phyloP scores from a whole-genome alignment of 2,888 invertebrate genomes.

The Dyspetes luteomarginatus region DNA sequence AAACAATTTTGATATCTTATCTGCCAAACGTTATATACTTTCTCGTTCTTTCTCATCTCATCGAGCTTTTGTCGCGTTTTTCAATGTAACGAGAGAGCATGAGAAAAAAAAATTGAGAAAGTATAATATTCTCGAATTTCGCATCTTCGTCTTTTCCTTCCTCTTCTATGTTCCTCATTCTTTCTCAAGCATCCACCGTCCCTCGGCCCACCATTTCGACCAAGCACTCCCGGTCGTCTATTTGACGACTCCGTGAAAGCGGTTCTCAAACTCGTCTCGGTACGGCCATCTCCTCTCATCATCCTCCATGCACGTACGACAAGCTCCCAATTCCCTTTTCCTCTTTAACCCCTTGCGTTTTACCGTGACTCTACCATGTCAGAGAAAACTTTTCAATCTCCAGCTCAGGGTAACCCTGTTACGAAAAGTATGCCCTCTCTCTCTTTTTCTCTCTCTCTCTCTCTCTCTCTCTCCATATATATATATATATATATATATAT shows the following conservation, averaged over 20 bases:
- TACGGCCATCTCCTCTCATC: constrained; percentile 25
- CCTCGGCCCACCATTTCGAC: constrained; percentile 38
- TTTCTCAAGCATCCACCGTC: constrained; percentile 5
- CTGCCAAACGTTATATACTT: constrained; percentile 55
- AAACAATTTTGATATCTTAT: constrained; percentile 77
- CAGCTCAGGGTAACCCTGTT: constrained; percentile 65
- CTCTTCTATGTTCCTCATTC: constrained; percentile 12
- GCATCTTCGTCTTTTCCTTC: constrained; percentile 15
- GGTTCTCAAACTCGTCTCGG: constrained; percentile 55
- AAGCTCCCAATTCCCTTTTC: constrained; percentile 7
- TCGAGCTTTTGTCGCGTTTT: constrained; percentile 16
- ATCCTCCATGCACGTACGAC: constrained; percentile 53
- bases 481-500: no score
- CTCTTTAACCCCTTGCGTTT: constrained; percentile 3
- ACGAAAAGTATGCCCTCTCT: constrained; percentile 54
- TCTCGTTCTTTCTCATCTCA: constrained; percentile 35
- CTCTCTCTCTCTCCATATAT: no score
- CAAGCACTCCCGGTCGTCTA: constrained; percentile 61
- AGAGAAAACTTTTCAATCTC: constrained; percentile 73
- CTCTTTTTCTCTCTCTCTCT: no score
- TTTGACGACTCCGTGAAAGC: constrained; percentile 63
- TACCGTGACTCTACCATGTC: constrained; percentile 36
- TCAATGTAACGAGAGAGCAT: constrained; percentile 16
- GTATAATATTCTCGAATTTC: constrained; percentile 7
- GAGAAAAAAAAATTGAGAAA: constrained; percentile 6